Evolutionary conservation across 2,113 vertebrate genomes (phyloP), one percentile per base, ranked within the genome.

Genomic region (Hemiscyllium ocellatum): DNA sequence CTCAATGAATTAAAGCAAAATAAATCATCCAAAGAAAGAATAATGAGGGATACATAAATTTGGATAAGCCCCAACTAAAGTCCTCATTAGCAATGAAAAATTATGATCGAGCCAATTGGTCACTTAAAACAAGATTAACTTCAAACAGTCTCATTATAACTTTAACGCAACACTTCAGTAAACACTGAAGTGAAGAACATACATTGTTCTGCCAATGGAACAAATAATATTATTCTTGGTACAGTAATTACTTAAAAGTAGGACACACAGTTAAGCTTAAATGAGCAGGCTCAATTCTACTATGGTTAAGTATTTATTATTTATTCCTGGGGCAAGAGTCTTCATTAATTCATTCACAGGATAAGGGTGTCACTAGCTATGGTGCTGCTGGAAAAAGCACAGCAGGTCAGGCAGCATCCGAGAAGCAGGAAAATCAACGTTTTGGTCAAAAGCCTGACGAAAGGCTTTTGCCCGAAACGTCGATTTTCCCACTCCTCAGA

Each of bases 51-150:
- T 72, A 37, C 2, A 42, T 20, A 95, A 65, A 72, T 95, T 95
- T 95, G 68, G 68, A 95, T 72, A 66, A 72, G 70, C 72, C n/a
- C 93, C 69, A 50, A 72, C 42, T 68, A 69, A 70, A 72, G 68
- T 94, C 37, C 42, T 47, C 93, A 69, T 70, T 72, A 95, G 93
- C 10, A 95, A 72, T 72, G 93, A 95, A 95, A 95, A 95, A 95
- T 47, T 29, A 29, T 72, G 37, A 95, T 72, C 10, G 65, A 42
- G 24, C 42, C 93, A 95, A 72, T 42, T 47, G 66, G 68, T 95
- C 61, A 66, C 33, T 95, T 69, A 95, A 94, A 70, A 33, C 68
- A 72, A 70, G 24, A 61, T 50, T 95, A 70, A 50, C 93, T 95
- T 95, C 93, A 50, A 72, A 95, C 47, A 12, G 24, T 70, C 24